A percentile compares a stretch with the other conserved stretches of the same genome.
These are phyloP conservation scores for Busseola fusca DNA, from an alignment of 2,888 invertebrate species.

Conservation along the genomic window DNA sequence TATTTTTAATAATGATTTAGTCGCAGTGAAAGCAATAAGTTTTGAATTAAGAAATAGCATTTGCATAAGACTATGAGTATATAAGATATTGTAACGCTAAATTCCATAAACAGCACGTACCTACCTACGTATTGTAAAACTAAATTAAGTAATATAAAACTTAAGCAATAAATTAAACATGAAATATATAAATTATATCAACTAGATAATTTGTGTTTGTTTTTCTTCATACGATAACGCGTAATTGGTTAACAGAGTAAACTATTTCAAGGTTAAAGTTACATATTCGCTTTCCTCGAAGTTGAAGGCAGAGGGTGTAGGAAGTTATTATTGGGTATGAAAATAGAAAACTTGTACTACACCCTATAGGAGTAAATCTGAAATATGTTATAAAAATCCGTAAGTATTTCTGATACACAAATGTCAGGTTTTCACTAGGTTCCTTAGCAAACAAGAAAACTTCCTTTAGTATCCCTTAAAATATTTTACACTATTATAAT, in stretches of 20 bases:
- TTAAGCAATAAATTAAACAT: constrained; percentile 19
- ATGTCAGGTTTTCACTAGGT: neutral
- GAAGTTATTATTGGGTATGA: neutral
- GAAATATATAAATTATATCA: constrained; percentile 23
- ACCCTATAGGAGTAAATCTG: neutral
- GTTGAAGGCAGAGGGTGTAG: neutral
- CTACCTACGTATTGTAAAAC: constrained; percentile 7
- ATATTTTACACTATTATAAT: neutral
- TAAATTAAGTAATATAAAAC: constrained; percentile 11
- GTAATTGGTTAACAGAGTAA: neutral
- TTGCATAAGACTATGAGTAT: neutral
- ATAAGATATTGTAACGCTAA: constrained; percentile 6
- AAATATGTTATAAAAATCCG: neutral
- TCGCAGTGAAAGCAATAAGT: constrained; percentile 28
- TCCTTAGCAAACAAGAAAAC: no score
- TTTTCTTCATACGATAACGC: neutral
- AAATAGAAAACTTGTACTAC: neutral
- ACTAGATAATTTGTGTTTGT: constrained; percentile 31
- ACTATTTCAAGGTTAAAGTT: neutral
- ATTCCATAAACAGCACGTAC: constrained; percentile 5
- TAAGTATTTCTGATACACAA: neutral
- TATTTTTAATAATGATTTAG: constrained; percentile 16
- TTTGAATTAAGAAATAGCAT: constrained; percentile 16
- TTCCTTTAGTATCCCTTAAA: neutral
- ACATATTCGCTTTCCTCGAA: neutral